These are phyloP conservation scores for Chlorodrepanis virens DNA, from an alignment of 2,113 vertebrate species.

Conservation along the genomic window DNA sequence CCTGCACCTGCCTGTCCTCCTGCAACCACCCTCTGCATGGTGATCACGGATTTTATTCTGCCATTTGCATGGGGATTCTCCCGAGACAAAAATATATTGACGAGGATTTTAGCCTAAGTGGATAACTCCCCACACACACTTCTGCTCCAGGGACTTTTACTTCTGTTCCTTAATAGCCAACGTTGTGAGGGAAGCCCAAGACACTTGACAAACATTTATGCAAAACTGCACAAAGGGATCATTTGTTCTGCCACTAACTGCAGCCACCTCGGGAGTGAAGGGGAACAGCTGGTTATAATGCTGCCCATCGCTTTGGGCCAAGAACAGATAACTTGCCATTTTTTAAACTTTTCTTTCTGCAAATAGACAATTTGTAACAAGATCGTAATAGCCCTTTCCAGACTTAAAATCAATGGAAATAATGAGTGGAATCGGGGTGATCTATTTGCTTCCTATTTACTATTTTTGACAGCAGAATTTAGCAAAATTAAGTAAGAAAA, in stretches of 20 bases:
- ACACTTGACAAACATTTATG: slow-evolving; percentile 58
- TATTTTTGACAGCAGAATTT: background rate
- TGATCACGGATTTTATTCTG: background rate
- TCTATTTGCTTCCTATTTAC: slow-evolving; percentile 13
- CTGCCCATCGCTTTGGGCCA: slow-evolving; percentile 6
- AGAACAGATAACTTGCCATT: background rate
- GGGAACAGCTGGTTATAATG: slow-evolving; percentile 19
- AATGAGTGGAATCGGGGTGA: background rate
- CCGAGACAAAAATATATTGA: background rate
- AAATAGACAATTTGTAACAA: background rate
- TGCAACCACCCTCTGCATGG: background rate
- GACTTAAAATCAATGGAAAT: slow-evolving; percentile 39
- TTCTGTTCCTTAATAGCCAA: slow-evolving; percentile 28
- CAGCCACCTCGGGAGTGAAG: background rate
- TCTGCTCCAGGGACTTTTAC: slow-evolving; percentile 45
- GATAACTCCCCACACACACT: background rate
- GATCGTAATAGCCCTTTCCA: background rate
- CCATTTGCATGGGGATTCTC: background rate
- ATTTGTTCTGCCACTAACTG: slow-evolving; percentile 37
- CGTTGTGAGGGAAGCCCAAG: background rate
- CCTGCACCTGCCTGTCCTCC: background rate
- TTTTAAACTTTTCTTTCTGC: slow-evolving; percentile 21
- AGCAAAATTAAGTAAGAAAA: background rate
- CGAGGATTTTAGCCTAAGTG: slow-evolving; percentile 7
- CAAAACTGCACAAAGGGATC: slow-evolving; percentile 51